A percentile compares a stretch with the other conserved stretches of the same genome.
These are phyloP conservation scores for Thymelicus sylvestris DNA, from an alignment of 2,888 invertebrate species.

Conservation along the genomic window DNA sequence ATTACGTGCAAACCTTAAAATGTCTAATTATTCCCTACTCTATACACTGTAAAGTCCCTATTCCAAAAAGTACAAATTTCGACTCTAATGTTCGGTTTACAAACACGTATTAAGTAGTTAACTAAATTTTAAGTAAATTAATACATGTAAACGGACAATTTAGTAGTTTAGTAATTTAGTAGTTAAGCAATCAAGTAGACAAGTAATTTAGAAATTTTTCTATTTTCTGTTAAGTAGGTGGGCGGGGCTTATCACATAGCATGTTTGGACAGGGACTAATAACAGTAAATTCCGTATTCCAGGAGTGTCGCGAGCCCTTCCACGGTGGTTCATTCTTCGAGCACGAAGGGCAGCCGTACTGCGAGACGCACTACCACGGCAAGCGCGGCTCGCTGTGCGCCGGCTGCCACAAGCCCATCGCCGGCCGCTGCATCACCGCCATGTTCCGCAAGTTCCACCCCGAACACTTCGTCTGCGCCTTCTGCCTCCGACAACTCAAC, in stretches of 20 bases:
- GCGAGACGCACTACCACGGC: conserved; percentile 99
- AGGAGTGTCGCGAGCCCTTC: conserved; percentile 99
- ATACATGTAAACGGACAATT: too few species aligned
- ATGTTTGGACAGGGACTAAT: too few species aligned
- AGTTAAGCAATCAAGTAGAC: too few species aligned
- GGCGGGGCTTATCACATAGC: too few species aligned
- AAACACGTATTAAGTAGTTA: too few species aligned
- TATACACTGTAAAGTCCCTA: background rate
- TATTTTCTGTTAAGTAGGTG: too few species aligned
- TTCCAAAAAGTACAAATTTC: background rate
- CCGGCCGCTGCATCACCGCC: conserved; percentile 98
- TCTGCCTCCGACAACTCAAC: conserved; percentile 98
- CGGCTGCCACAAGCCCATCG: conserved; percentile 98
- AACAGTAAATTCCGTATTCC: conserved; percentile 49
- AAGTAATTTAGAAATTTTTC: too few species aligned
- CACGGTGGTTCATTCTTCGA: conserved; percentile 99
- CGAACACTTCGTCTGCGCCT: conserved; percentile 99
- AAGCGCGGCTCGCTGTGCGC: conserved; percentile 98
- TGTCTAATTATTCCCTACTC: too few species aligned
- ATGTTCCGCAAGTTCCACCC: conserved; percentile 99
- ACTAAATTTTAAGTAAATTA: too few species aligned
- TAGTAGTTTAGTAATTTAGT: too few species aligned
- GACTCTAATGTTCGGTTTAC: too few species aligned
- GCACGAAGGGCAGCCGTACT: conserved; percentile 98
- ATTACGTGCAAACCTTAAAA: too few species aligned